Conservation (phyloP, 2,113 vertebrate genomes). For the Colinus virginianus region DNA sequence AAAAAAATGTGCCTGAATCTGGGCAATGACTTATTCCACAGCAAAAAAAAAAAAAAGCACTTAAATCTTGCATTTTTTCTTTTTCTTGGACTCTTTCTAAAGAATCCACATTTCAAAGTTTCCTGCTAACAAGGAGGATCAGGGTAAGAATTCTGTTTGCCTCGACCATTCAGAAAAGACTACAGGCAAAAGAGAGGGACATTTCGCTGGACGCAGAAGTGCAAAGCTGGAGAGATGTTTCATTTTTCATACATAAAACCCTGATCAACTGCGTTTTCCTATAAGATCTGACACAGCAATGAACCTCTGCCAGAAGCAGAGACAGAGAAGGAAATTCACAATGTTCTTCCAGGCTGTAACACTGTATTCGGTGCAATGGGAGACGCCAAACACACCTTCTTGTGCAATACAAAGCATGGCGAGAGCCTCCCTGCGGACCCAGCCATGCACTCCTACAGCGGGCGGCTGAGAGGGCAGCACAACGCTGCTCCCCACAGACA, state of each 20-base stretch:
- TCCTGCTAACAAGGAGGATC: not conserved
- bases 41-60: not conserved
- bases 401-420: not conserved
- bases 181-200: fast-evolving
- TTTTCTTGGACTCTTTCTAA: not conserved
- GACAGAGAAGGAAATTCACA: not conserved
- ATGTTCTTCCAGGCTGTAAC: not conserved
- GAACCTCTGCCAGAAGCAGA: not conserved
- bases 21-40: not conserved
- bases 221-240: not conserved
- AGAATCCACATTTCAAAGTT: not conserved
- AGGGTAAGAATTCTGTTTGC: not conserved
- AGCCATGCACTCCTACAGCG: not conserved
- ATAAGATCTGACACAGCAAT: not conserved
- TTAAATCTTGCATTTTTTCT: not conserved
- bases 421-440: not conserved
- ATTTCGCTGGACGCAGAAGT: not conserved
- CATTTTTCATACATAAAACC: not conserved
- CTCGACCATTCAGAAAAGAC: not conserved
- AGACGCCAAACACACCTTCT: not conserved
- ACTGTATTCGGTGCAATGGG: not conserved
- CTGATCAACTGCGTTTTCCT: not conserved
- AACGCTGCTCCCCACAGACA: not conserved
- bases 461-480: not conserved
- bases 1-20: not conserved